Base-by-base conservation (phyloP, 2,797 vertebrate genomes). In the Peromyscus melanophrys region DNA sequence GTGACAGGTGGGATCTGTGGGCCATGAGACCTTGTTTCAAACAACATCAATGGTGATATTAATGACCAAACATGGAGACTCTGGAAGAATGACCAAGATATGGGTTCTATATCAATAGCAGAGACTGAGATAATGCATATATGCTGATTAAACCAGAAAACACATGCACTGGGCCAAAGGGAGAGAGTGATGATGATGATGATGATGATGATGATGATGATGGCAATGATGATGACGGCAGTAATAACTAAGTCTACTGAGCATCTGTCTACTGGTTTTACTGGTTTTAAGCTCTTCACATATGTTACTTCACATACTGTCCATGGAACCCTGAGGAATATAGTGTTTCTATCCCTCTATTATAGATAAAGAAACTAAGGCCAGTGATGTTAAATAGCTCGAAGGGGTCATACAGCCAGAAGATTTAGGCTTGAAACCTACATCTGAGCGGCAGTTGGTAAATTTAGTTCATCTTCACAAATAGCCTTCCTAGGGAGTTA, bases 171-270 rank as follows among this genome's bases (percentile, higher is more conserved):
- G 69, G 82, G 67, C 27, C 40, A 11, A 75, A 7, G 6, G 19
- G 23, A 55, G 63, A 85, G 23, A 55, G 21, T n/a, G 12, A 52
- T 67, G 63, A 46, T 49, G 40, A 40, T 40, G 19, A 40, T 59
- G n/a, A 3, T 31, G 61, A 29, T 13, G 14, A 11, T n/a, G 57
- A 17, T 34, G 61, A 5, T 6, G 71, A 34, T 5, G 65, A 16
- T 6, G 31, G 21, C 13, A 6, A 65, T 1, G 29, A n/a, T 6
- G 34, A 37, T 6, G 34, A 37, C 2, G 3, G 16, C 6, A 11
- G 2, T n/a, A 27, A 69, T 46, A 49, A 67, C 46, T 27, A 69
- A 69, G 46, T 69, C 43, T 49, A 2, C 37, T 27, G 34, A 43
- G 34, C 19, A n/a, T 17, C 17, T 80, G 10, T 75, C 46, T 13